Evolutionary conservation across 2,113 vertebrate genomes (phyloP).

Genomic region (Suncus etruscus): DNA sequence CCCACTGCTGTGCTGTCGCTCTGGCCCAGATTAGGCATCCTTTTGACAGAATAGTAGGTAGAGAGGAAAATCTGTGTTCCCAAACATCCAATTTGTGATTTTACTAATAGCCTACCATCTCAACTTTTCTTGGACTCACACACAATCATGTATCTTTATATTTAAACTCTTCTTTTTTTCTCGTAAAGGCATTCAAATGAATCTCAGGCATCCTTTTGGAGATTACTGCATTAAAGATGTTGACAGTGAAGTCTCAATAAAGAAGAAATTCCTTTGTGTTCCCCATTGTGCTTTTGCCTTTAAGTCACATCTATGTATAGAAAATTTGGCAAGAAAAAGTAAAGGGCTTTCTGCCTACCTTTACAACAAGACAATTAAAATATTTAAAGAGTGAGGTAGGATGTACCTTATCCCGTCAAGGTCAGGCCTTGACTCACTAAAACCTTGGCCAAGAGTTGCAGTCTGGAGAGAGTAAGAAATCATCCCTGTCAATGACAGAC

Average conservation of each 20-base stretch:
- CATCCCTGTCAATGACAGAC: slow-evolving; percentile 86
- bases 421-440: slow-evolving; percentile 85
- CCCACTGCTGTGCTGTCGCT: too few species aligned
- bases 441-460: slow-evolving; percentile 85
- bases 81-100: not conserved
- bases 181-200: not conserved
- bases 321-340: slow-evolving; percentile 58
- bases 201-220: slow-evolving; percentile 6
- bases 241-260: slow-evolving; percentile 61
- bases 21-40: not conserved
- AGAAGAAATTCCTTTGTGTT: slow-evolving; percentile 67
- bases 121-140: not conserved
- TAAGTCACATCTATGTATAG: slow-evolving; percentile 45
- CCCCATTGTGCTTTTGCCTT: not conserved
- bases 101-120: not conserved
- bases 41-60: not conserved
- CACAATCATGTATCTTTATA: not conserved
- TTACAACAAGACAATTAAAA: slow-evolving; percentile 80
- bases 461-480: slow-evolving; percentile 87
- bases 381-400: slow-evolving; percentile 81
- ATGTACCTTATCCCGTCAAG: slow-evolving; percentile 86
- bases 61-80: not conserved
- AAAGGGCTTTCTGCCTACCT: slow-evolving; percentile 61
- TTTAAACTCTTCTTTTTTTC: slow-evolving; percentile 25
- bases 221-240: slow-evolving; percentile 26